Evolutionary conservation across 2,797 vertebrate species (phyloP).

Genomic region (Poecile montanus): DNA sequence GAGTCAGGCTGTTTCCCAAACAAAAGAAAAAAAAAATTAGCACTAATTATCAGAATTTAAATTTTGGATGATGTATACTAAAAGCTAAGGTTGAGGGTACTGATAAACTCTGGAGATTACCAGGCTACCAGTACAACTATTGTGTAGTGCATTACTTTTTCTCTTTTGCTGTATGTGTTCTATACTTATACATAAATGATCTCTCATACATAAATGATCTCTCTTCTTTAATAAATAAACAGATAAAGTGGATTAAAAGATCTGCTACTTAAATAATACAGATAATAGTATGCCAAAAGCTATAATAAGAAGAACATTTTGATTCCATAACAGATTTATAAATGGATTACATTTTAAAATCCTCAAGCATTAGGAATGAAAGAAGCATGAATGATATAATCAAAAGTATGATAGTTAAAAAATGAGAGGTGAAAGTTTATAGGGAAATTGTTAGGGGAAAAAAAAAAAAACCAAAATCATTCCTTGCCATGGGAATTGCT

Average conservation of each 20-base stretch:
- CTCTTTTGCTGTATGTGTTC: not conserved
- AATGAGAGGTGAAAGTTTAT: not conserved
- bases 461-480: not conserved
- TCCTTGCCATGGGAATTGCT: not conserved
- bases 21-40: not conserved
- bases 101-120: not conserved
- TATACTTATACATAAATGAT: not conserved
- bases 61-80: not conserved
- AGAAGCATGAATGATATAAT: not conserved
- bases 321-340: not conserved
- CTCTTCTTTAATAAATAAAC: not conserved
- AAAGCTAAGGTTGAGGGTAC: not conserved
- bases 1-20: not conserved
- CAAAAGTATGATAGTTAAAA: not conserved
- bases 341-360: not conserved
- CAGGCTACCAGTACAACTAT: not conserved
- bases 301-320: not conserved
- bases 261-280: not conserved
- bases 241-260: not conserved
- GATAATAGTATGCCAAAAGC: not conserved
- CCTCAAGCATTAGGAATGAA: not conserved
- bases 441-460: not conserved
- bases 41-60: not conserved
- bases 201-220: not conserved
- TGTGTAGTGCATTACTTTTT: not conserved